These are phyloP conservation scores for Scolopax mira DNA, from an alignment of 2,113 vertebrate genomes.

Conservation along the genomic window DNA sequence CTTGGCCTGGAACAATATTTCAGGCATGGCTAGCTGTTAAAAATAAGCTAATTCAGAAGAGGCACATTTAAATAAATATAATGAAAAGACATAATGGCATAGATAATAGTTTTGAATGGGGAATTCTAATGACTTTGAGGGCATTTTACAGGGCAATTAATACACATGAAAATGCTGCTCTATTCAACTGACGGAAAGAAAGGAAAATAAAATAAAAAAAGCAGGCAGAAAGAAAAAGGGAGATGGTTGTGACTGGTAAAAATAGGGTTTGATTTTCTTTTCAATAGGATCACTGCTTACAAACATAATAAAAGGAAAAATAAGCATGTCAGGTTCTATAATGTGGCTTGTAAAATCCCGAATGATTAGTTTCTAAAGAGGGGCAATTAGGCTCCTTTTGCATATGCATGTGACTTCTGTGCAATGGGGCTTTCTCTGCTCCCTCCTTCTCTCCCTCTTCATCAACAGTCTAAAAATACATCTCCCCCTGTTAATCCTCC, in stretches of 20 bases:
- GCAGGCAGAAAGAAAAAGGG: conserved; percentile 32
- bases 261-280: conserved; percentile 82
- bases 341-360: conserved; percentile 74
- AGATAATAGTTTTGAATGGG: conserved; percentile 83
- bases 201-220: conserved; percentile 43
- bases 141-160: conserved; percentile 81
- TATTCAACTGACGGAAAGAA: conserved; percentile 56
- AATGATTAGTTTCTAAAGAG: conserved; percentile 79
- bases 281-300: conserved; percentile 77
- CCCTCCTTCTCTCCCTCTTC: conserved; percentile 9
- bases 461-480: conserved; percentile 51
- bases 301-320: conserved; percentile 80
- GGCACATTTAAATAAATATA: conserved; percentile 84
- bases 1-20: conserved; percentile 72
- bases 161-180: conserved; percentile 70
- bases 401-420: conserved; percentile 74
- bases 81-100: conserved; percentile 79
- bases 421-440: conserved; percentile 50
- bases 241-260: conserved; percentile 70
- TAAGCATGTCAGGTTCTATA: conserved; percentile 76
- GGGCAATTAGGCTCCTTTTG: conserved; percentile 76
- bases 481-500: neutral
- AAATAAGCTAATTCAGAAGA: conserved; percentile 80
- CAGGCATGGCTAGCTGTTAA: conserved; percentile 79
- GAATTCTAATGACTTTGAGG: conserved; percentile 81